phyloP scores from a whole-genome alignment of 2,797 vertebrate genomes.

The Cyclura pinguis region DNA sequence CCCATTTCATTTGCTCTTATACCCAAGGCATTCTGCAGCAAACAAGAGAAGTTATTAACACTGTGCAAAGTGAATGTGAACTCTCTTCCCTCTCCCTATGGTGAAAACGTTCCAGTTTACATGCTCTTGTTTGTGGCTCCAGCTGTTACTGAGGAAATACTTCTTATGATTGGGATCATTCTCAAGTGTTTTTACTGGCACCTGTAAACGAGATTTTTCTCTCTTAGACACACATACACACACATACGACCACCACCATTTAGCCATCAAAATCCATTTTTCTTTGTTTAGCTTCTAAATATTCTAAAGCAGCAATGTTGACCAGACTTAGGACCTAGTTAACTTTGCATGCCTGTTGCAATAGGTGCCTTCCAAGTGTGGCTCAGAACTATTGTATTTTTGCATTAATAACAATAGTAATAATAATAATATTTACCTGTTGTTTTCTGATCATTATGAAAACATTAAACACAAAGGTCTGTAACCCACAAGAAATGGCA shows the following conservation, averaged over 20 bases:
- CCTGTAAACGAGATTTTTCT: background rate
- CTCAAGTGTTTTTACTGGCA: background rate
- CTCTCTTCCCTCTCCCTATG: slow-evolving; percentile 27
- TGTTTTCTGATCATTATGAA: too few species aligned
- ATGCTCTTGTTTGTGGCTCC: background rate
- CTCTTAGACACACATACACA: slow-evolving; percentile 31
- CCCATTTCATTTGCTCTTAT: slow-evolving; percentile 51
- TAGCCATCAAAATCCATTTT: background rate
- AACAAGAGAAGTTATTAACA: slow-evolving; percentile 61
- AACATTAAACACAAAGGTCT: too few species aligned
- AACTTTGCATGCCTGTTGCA: too few species aligned
- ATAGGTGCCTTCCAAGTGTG: too few species aligned
- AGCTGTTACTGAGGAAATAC: slow-evolving; percentile 18
- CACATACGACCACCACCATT: background rate
- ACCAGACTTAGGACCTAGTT: too few species aligned
- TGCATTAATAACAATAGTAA: too few species aligned
- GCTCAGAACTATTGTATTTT: too few species aligned
- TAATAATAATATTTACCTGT: too few species aligned
- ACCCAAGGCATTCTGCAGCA: slow-evolving; percentile 49
- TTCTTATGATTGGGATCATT: background rate
- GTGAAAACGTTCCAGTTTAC: background rate
- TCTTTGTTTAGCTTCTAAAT: background rate
- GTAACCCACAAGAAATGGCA: too few species aligned
- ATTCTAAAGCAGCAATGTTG: background rate
- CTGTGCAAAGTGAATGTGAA: slow-evolving; percentile 51